Percentiles rank a stretch among this genome's conserved stretches.
Evolutionary conservation across 2,888 invertebrate species (phyloP).

Genomic region (Autographa gamma): DNA sequence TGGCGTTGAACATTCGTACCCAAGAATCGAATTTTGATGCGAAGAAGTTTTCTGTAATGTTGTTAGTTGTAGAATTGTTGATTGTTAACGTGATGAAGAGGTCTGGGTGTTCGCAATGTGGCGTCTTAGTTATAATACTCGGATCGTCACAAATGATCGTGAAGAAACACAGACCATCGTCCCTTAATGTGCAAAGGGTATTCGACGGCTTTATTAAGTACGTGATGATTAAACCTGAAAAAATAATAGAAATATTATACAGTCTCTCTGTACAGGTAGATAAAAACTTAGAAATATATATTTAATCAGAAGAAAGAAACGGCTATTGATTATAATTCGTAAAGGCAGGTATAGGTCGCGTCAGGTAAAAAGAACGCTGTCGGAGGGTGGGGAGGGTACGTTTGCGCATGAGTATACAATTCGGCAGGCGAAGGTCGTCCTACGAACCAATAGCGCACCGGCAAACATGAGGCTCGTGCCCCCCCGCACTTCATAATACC

Average conservation of each 20-base stretch:
- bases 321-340: background rate
- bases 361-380: no score
- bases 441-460: no score
- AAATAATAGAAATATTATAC: background rate
- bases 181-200: conserved; percentile 20
- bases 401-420: no score
- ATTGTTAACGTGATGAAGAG: conserved; percentile 41
- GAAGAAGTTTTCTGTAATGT: conserved; percentile 22
- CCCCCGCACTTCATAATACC: no score
- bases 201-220: conserved; percentile 2
- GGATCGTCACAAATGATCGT: conserved; percentile 34
- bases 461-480: no score
- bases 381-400: no score
- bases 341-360: no score
- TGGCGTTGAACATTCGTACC: conserved; percentile 34
- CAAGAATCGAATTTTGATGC: conserved; percentile 22
- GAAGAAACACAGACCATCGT: conserved; percentile 41
- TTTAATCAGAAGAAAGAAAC: background rate
- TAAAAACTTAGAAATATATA: background rate
- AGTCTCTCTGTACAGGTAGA: no score
- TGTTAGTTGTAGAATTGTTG: conserved; percentile 22
- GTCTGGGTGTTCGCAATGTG: conserved; percentile 19
- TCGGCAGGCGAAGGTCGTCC: no score
- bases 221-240: conserved; percentile 42
- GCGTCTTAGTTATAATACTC: conserved; percentile 10